A percentile compares a stretch with the other conserved stretches of the same genome.
phyloP scores from a whole-genome alignment of 2,888 invertebrate species.

The Hedychridium roseum region DNA sequence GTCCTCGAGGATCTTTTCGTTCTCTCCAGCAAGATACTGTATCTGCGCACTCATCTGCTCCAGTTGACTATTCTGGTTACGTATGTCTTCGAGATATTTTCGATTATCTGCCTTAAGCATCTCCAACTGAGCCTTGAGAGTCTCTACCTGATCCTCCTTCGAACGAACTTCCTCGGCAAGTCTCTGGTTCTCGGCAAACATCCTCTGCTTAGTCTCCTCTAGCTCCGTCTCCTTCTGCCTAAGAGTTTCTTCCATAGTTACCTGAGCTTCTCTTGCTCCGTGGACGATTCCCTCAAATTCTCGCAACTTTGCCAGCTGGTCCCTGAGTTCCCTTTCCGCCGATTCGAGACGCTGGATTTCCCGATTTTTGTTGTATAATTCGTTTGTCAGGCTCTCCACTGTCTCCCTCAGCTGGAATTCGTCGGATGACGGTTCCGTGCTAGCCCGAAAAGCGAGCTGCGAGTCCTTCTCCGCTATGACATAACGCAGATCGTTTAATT shows the following conservation, averaged over 20 bases:
- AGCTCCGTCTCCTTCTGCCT: slow-evolving; percentile 44
- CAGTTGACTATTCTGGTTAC: slow-evolving; percentile 36
- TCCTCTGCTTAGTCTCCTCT: slow-evolving; percentile 21
- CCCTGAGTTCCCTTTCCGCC: slow-evolving; percentile 21
- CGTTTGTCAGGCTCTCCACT: slow-evolving; percentile 35
- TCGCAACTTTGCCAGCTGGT: too few relatives aligned
- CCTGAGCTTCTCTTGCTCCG: too few relatives aligned
- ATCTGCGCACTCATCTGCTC: too few relatives aligned
- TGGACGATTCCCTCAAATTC: too few relatives aligned
- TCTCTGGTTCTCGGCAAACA: slow-evolving; percentile 32
- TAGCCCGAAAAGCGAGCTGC: slow-evolving; percentile 37
- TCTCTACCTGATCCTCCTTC: slow-evolving; percentile 42
- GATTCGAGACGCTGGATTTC: slow-evolving; percentile 40
- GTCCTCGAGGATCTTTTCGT: too few relatives aligned
- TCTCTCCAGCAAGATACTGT: too few relatives aligned
- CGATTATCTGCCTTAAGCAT: too few relatives aligned
- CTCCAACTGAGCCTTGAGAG: slow-evolving; percentile 35
- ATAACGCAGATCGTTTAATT: slow-evolving; percentile 46
- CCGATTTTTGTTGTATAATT: slow-evolving; percentile 44
- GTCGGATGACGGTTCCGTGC: slow-evolving; percentile 37
- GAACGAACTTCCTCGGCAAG: slow-evolving; percentile 33
- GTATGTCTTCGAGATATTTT: too few relatives aligned
- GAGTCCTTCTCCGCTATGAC: slow-evolving; percentile 46
- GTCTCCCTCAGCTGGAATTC: slow-evolving; percentile 41
- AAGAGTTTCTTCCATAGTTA: too few relatives aligned